Evolutionary conservation across 1,140 invertebrate species (phyloP).

Genomic region (Lordiphosa collinella): DNA sequence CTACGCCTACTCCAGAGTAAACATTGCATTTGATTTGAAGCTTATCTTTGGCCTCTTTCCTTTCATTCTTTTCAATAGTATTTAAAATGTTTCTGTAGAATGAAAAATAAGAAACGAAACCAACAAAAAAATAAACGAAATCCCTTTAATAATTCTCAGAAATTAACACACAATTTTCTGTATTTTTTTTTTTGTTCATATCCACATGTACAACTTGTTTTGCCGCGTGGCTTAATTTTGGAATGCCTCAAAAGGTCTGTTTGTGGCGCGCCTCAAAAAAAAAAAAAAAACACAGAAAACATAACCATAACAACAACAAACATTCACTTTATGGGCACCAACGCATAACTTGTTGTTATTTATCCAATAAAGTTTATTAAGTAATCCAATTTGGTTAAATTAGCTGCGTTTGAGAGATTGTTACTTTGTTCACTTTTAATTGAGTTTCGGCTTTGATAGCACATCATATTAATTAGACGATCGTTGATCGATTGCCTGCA

Average conservation of each 20-base stretch:
- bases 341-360: conserved; percentile 58
- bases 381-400: conserved; percentile 79
- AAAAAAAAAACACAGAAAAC: conserved; percentile 13
- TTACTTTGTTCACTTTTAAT: conserved; percentile 46
- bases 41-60: conserved; percentile 32
- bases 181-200: conserved; percentile 44
- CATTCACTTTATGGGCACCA: conserved; percentile 63
- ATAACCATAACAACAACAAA: conserved; percentile 45
- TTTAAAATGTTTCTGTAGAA: conserved; percentile 64
- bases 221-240: conserved; percentile 60
- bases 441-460: conserved; percentile 51
- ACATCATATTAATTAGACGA: conserved; percentile 41
- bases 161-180: conserved; percentile 68
- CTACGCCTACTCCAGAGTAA: conserved; percentile 32
- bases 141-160: conserved; percentile 59
- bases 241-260: conserved; percentile 72
- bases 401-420: conserved; percentile 50
- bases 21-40: conserved; percentile 31
- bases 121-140: conserved; percentile 24
- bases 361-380: conserved; percentile 79
- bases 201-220: conserved; percentile 58
- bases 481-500: conserved; percentile 58
- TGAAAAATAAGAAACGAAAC: conserved; percentile 27
- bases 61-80: conserved; percentile 46
- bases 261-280: conserved; percentile 64